Evolutionary conservation across 2,797 vertebrate genomes (phyloP), one percentile per base, ranked within the genome.

Genomic region (Remorina albescens): DNA sequence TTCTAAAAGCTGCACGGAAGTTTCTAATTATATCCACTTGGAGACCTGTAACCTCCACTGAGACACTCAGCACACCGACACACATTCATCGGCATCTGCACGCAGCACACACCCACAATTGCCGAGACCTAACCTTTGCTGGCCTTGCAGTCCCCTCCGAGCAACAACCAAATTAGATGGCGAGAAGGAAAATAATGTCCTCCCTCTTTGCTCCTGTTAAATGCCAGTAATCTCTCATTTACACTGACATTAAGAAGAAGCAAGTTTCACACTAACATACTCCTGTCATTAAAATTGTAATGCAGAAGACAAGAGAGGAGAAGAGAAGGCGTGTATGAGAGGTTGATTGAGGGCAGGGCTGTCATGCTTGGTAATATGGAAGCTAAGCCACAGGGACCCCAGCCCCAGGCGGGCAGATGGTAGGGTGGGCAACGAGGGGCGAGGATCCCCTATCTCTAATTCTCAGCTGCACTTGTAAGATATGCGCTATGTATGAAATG

Each of bases 151-250:
- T 81, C 61, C 76, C 87, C 89, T 91, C 80, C 56, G 74, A 91
- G 87, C 93, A 94, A 95, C 90, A 95, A 94, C 92, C 92, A 84
- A 88, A 89, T 94, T 92, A 96, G 94, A 93, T 88, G 77, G 76
- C 70, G 70, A 71, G 88, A 92, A n/a, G 91, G 88, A 88, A 84
- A 82, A 89, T 88, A 78, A 95, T 82, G 90, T 91, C 86, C 81
- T 81, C 71, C 63, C 74, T 80, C 72, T 84, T 86, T 83, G 65
- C 77, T 78, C 65, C 71, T 70, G 68, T 78, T 93, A 90, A 95
- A 92, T 91, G 91, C 85, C 88, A 91, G 84, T 90, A 92, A 94
- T 96, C 92, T 94, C 91, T 94, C 74, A 59, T 86, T 91, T 88
- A 88, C 87, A 71, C 76, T 92, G 89, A 93, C 91, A 86, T 90